phyloP scores from a whole-genome alignment of 2,113 vertebrate species.

The Halcyon malimbica region DNA sequence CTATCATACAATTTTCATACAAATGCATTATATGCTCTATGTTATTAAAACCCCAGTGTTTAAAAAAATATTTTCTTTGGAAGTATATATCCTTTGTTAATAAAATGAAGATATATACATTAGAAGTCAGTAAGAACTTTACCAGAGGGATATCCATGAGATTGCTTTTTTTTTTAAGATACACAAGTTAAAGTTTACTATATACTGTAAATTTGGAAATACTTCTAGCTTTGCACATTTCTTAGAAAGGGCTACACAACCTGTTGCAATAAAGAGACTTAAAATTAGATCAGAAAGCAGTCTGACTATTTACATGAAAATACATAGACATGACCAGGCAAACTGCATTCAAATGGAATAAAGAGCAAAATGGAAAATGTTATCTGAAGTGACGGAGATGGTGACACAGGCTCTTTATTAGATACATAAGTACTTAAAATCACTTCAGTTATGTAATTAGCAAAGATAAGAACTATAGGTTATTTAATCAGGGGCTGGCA shows the following conservation, averaged over 20 bases:
- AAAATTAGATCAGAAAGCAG: slow-evolving; percentile 17
- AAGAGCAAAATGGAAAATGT: not conserved
- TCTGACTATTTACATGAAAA: slow-evolving; percentile 49
- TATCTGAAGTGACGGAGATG: not conserved
- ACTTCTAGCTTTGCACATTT: not conserved
- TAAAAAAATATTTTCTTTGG: not conserved
- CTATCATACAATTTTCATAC: not conserved
- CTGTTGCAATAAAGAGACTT: not conserved
- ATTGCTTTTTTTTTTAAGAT: not conserved
- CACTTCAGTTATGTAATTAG: not conserved
- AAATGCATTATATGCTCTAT: not conserved
- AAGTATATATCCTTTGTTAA: not conserved
- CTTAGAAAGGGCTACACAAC: slow-evolving; percentile 18
- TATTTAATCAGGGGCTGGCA: not conserved
- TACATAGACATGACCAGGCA: not conserved
- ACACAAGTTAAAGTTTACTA: not conserved
- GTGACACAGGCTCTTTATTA: not conserved
- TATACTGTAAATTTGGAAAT: not conserved
- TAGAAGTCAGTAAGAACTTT: not conserved
- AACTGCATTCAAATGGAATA: not conserved
- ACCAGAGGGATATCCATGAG: not conserved
- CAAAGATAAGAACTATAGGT: not conserved
- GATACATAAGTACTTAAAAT: not conserved
- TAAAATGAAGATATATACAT: not conserved
- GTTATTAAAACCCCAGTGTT: not conserved